Base-by-base conservation (phyloP, 1,140 invertebrate species). In the Meloidogyne floridensis region DNA sequence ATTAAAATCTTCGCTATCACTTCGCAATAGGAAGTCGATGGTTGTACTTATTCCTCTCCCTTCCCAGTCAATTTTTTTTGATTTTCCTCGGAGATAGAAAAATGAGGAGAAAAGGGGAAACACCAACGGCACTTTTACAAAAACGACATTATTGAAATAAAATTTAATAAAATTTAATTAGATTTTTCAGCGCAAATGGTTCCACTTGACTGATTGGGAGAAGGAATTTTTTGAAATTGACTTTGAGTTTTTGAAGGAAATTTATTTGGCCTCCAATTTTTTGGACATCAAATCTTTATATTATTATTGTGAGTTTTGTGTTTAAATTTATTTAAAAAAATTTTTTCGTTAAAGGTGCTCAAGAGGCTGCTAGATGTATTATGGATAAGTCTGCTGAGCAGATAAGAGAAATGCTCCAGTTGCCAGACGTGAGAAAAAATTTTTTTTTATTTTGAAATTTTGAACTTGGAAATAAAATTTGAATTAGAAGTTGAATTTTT, bases 351-450 rank as follows among this genome's bases (percentile, higher is more conserved):
- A 11, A 20, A 79, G 77, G 77, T 71, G 77, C 77, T 51, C 77
- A 79, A 72, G 77, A 79, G 4, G 71, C 65, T 69, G 77, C 77
- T 42, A 65, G 77, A 72, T 13, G 65, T 72, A 79, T 79, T 53
- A 79, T 79, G 77, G 77, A 79, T 51, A 79, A 79, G 72, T 20
- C n/a, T 10, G 20, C 77, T 10, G 77, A 79, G 47, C 3, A 79
- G 18, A 79, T 79, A n/a, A 43, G 77, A 2, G 77, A 79, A 9
- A 79, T 79, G 77, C 65, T 79, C 42, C 71, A 65, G 5, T 53
- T 79, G 65, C 65, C 69, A 2, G 77, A 79, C 18, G 77, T 79
- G 32, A 79, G 42, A 4, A n/a, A n/a, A n/a, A n/a, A 5, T 47
- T 10, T 78, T 43, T 78, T 32, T 32, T 32, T 32, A 32, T 32